phyloP scores from a whole-genome alignment of 2,888 invertebrate genomes.

The Xylota sylvarum region DNA sequence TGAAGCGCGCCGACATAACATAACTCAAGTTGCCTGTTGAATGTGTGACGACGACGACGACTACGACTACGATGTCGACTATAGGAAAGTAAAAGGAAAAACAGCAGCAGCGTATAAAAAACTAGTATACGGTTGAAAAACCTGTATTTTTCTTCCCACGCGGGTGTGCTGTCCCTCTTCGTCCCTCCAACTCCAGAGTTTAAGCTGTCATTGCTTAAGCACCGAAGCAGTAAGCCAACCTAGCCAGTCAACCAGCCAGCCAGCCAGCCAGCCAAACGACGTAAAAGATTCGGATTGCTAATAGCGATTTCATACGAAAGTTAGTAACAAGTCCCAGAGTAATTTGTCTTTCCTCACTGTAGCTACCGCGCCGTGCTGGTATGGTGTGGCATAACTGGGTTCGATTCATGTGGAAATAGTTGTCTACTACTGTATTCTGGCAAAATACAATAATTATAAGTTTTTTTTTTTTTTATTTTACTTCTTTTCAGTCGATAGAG shows the following conservation, averaged over 20 bases:
- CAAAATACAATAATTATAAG: constrained; percentile 24
- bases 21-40: constrained; percentile 56
- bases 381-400: constrained; percentile 44
- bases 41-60: constrained; percentile 54
- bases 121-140: constrained; percentile 62
- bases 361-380: constrained; percentile 6
- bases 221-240: constrained; percentile 61
- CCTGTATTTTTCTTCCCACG: constrained; percentile 77
- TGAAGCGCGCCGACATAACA: constrained; percentile 72
- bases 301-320: constrained; percentile 63
- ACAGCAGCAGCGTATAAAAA: constrained; percentile 42
- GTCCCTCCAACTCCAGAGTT: not conserved
- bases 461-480: not conserved
- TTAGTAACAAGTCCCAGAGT: constrained; percentile 57
- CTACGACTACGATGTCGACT: constrained; percentile 16
- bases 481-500: constrained; percentile 44
- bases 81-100: constrained; percentile 76
- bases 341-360: constrained; percentile 60
- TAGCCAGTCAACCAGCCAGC: constrained; percentile 36
- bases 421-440: constrained; percentile 13
- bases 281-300: constrained; percentile 60
- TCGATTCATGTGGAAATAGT: constrained; percentile 58
- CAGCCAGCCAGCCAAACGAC: constrained; percentile 17
- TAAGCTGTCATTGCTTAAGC: constrained; percentile 59
- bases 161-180: constrained; percentile 29